Percentiles rank a stretch among this genome's conserved stretches.
Evolutionary conservation across 1,140 invertebrate genomes (phyloP).

Genomic region (Drosophila mojavensis): DNA sequence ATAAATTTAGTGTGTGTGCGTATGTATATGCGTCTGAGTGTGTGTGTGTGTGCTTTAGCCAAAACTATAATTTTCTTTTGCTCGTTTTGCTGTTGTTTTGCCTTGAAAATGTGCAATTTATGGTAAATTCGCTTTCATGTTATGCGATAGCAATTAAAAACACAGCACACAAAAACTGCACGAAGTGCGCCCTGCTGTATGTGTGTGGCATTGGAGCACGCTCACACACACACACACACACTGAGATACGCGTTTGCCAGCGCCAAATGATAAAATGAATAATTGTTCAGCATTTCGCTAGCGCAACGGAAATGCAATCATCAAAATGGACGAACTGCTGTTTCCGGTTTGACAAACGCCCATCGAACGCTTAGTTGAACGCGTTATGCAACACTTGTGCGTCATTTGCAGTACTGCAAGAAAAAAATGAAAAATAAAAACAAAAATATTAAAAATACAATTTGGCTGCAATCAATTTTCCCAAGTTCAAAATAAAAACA

Average conservation of each 20-base stretch:
- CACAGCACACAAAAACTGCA: slow-evolving; percentile 32
- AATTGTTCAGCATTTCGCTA: slow-evolving; percentile 37
- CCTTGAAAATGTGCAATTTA: slow-evolving; percentile 69
- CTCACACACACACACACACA: not conserved
- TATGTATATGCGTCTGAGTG: slow-evolving; percentile 21
- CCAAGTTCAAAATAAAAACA: not conserved
- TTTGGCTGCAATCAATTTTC: not conserved
- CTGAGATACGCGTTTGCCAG: slow-evolving; percentile 23
- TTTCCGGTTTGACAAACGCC: slow-evolving; percentile 44
- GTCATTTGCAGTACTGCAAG: not conserved
- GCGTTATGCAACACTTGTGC: slow-evolving; percentile 19
- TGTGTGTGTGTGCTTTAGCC: slow-evolving; percentile 27
- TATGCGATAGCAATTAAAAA: slow-evolving; percentile 71
- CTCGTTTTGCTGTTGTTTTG: slow-evolving; percentile 34
- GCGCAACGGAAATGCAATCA: slow-evolving; percentile 42
- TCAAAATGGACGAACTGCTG: slow-evolving; percentile 40
- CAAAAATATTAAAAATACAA: not conserved
- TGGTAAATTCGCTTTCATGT: slow-evolving; percentile 49
- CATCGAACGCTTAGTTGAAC: slow-evolving; percentile 23
- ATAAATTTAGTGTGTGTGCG: slow-evolving; percentile 50
- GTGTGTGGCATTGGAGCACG: slow-evolving; percentile 14
- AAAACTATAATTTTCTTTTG: slow-evolving; percentile 61
- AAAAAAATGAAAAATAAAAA: too few relatives aligned
- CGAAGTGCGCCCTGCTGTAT: too few relatives aligned
- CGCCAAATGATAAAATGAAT: slow-evolving; percentile 57